Percentiles rank a stretch among this genome's conserved stretches.
Evolutionary conservation across 2,888 invertebrate species (phyloP).

Genomic region (Cryptus armator): DNA sequence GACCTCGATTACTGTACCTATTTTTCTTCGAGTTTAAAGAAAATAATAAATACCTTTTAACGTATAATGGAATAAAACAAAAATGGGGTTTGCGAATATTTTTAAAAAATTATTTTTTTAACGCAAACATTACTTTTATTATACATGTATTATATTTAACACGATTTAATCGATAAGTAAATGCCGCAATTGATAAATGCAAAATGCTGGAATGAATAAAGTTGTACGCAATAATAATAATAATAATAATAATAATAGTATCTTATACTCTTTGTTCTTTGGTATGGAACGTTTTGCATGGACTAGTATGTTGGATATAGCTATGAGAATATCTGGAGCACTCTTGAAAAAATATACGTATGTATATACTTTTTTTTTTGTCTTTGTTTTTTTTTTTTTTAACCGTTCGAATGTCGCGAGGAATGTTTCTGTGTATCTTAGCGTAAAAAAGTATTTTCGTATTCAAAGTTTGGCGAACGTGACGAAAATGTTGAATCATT

Average conservation of each 20-base stretch:
- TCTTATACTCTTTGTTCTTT: conserved; percentile 56
- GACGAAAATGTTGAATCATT: conserved; percentile 49
- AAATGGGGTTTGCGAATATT: neutral
- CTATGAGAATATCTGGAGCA: conserved; percentile 40
- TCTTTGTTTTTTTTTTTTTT: conserved; percentile 5
- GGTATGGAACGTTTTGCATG: conserved; percentile 59
- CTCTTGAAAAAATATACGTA: conserved; percentile 66
- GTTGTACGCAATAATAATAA: conserved; percentile 32
- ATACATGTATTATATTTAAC: conserved; percentile 43
- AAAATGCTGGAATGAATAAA: conserved; percentile 25
- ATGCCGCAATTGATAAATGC: conserved; percentile 33
- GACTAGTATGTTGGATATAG: conserved; percentile 33
- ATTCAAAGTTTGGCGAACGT: conserved; percentile 34
- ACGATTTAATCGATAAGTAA: conserved; percentile 42
- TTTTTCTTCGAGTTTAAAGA: too few species aligned
- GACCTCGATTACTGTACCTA: too few species aligned
- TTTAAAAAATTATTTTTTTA: neutral
- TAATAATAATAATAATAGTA: conserved; percentile 42
- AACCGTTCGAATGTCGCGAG: conserved; percentile 12
- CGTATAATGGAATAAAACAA: neutral
- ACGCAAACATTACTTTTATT: conserved; percentile 43
- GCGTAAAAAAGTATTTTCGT: conserved; percentile 49
- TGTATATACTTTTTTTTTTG: conserved; percentile 29
- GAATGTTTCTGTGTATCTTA: conserved; percentile 24
- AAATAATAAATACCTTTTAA: neutral